Evolutionary conservation across 2,888 invertebrate genomes (phyloP).

Genomic region (Catocala fraxini): DNA sequence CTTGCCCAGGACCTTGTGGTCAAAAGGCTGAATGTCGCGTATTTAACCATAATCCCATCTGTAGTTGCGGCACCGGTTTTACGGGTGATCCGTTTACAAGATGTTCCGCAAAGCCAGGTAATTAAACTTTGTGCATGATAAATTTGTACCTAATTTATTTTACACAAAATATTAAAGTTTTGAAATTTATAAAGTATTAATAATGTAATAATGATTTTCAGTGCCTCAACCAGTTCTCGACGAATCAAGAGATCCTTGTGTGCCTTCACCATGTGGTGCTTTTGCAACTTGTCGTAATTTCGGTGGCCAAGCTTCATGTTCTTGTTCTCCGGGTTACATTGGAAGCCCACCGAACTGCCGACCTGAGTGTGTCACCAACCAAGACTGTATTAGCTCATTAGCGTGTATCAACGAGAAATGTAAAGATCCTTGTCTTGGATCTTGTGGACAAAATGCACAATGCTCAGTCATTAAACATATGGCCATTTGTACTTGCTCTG

Average conservation of each 20-base stretch:
- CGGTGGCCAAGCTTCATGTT: slow-evolving; percentile 88
- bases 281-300: slow-evolving; percentile 88
- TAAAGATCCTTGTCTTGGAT: slow-evolving; percentile 90
- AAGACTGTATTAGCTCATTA: slow-evolving; percentile 89
- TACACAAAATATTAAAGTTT: no score
- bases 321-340: slow-evolving; percentile 87
- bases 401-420: slow-evolving; percentile 90
- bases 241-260: slow-evolving; percentile 87
- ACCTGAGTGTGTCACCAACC: slow-evolving; percentile 89
- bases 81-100: slow-evolving; percentile 90
- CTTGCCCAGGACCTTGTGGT: slow-evolving; percentile 92
- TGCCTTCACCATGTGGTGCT: slow-evolving; percentile 90
- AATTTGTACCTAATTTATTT: not conserved
- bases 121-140: not conserved
- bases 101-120: slow-evolving; percentile 88
- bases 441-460: slow-evolving; percentile 88
- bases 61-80: slow-evolving; percentile 89
- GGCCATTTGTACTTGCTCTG: slow-evolving; percentile 88
- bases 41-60: slow-evolving; percentile 91
- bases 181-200: not conserved
- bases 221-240: slow-evolving; percentile 70
- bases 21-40: slow-evolving; percentile 91
- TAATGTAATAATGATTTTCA: slow-evolving; percentile 45
- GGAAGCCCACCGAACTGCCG: slow-evolving; percentile 91
- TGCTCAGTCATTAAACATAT: slow-evolving; percentile 89